Evolutionary conservation across 2,113 vertebrate species (phyloP).

Genomic region (Microtus oregoni): DNA sequence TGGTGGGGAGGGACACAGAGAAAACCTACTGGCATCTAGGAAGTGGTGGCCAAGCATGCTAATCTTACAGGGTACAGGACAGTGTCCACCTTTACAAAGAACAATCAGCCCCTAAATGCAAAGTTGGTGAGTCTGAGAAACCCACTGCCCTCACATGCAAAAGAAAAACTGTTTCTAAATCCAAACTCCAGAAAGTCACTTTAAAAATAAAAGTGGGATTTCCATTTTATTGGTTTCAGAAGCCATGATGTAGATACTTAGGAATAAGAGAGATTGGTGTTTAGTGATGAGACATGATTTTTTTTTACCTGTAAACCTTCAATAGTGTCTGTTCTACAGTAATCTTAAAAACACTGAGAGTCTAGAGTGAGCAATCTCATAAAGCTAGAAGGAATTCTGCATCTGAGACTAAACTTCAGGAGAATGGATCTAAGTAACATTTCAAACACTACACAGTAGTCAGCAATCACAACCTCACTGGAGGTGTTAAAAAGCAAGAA

Average conservation of each 20-base stretch:
- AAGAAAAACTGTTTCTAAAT: constrained; percentile 42
- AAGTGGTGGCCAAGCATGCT: background rate
- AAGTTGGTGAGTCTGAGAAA: background rate
- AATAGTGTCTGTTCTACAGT: background rate
- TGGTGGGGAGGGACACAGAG: background rate
- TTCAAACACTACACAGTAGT: background rate
- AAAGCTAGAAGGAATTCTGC: background rate
- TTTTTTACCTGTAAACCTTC: background rate
- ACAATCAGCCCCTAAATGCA: background rate
- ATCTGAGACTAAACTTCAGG: constrained; percentile 26
- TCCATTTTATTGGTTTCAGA: constrained; percentile 1
- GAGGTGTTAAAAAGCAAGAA: background rate
- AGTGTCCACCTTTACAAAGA: background rate
- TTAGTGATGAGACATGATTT: background rate
- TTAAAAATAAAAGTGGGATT: constrained; percentile 6
- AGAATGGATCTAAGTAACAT: background rate
- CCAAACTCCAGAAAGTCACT: background rate
- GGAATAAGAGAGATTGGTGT: background rate
- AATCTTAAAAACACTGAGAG: background rate
- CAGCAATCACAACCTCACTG: background rate
- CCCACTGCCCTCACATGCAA: background rate
- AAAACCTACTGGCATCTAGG: background rate
- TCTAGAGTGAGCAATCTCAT: background rate
- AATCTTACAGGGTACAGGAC: background rate
- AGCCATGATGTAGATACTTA: background rate